A percentile compares a stretch with the other conserved stretches of the same genome.
These are phyloP conservation scores for Cheirogaleus medius DNA, from an alignment of 2,113 vertebrate species.

Conservation along the genomic window DNA sequence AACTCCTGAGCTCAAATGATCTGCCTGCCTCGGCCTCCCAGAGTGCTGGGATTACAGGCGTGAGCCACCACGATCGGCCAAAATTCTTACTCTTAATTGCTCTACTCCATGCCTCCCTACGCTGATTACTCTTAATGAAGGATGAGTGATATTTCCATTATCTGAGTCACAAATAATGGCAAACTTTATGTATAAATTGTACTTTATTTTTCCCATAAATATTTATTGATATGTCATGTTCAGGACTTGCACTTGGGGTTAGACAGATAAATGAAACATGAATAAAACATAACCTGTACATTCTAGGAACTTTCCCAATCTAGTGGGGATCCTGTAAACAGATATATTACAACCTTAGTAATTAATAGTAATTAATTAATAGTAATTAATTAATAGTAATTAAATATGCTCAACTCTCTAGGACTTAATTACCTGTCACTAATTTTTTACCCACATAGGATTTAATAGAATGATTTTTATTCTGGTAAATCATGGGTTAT, in stretches of 20 bases:
- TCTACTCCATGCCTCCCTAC: background rate
- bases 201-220: background rate
- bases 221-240: background rate
- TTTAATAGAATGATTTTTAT: constrained; percentile 33
- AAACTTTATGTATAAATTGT: background rate
- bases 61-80: too few species aligned
- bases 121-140: background rate
- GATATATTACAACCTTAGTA: background rate
- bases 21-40: too few species aligned
- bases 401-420: background rate
- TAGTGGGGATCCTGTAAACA: background rate
- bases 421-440: background rate
- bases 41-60: too few species aligned
- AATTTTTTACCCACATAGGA: background rate
- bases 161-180: background rate
- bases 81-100: background rate
- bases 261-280: background rate
- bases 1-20: too few species aligned
- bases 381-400: constrained; percentile 6
- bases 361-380: background rate
- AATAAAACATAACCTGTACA: background rate
- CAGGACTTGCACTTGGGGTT: background rate
- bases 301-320: background rate
- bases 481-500: background rate
- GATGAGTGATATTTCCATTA: background rate